phyloP scores from a whole-genome alignment of 2,888 invertebrate species.

The Augochlorella aurata region DNA sequence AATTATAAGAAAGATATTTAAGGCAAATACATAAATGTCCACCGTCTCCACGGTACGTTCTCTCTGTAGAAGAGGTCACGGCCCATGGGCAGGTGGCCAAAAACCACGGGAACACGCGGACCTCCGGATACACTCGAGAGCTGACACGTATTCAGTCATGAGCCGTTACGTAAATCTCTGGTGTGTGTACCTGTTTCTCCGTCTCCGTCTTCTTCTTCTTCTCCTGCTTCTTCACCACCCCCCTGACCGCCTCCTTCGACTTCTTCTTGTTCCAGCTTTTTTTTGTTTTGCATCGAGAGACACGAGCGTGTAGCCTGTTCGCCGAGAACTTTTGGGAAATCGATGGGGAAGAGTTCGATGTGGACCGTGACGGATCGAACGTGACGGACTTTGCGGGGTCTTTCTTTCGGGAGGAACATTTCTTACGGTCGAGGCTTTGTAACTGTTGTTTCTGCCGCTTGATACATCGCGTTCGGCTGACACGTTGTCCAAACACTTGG shows the following conservation, averaged over 20 bases:
- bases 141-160: constrained; percentile 71
- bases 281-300: background rate
- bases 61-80: constrained; percentile 68
- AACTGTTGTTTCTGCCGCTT: background rate
- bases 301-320: background rate
- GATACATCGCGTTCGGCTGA: background rate
- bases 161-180: constrained; percentile 73
- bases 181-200: constrained; percentile 41
- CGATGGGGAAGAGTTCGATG: constrained; percentile 26
- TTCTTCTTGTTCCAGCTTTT: constrained; percentile 26
- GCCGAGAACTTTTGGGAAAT: constrained; percentile 33
- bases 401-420: background rate
- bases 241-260: background rate
- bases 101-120: constrained; percentile 47
- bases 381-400: constrained; percentile 27
- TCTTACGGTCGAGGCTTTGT: background rate
- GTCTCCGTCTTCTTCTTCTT: constrained; percentile 27
- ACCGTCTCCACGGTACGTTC: background rate
- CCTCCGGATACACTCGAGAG: constrained; percentile 52
- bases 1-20: background rate
- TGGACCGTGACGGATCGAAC: constrained; percentile 41
- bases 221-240: background rate
- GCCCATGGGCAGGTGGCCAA: constrained; percentile 76
- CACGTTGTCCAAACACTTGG: background rate
- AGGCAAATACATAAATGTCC: constrained; percentile 49